Base-by-base conservation (phyloP, 1,140 invertebrate genomes). In the Dendrolimus punctatus region DNA sequence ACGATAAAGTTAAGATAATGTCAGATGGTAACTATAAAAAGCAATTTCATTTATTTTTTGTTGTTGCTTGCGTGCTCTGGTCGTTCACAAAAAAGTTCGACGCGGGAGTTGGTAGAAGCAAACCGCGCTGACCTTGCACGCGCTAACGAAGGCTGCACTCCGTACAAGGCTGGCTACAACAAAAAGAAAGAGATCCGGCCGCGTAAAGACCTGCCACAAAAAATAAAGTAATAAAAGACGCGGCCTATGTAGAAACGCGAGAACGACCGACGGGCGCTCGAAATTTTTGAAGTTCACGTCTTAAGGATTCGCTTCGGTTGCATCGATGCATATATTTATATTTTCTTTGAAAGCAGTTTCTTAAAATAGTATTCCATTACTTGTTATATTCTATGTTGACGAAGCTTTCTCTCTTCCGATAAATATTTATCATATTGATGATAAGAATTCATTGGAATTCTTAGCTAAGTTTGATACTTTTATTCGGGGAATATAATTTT, bases 71-170 rank as follows among this genome's bases (percentile, higher is more conserved):
- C 42, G 43, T 56, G 46, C 38, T 44, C 23, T 38, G 42, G 6
- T 6, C 51, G 8, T 36, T 37, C 9, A 53, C 53, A 58, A 57
- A 57, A 55, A 63, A 54, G 38, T 38, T 36, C 9, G 57, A 48
- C n/a, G 52, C 9, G 44, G 58, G 46, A 39, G 48, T 39, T 45
- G 40, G 43, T 54, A 53, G 67, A 59, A 68, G 67, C 66, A 66
- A 73, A 71, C 62, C 60, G 58, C 54, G 55, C 53, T 80, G 80
- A 83, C 80, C 80, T 83, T 83, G 79, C 66, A 59, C 66, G 56
- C 66, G 66, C 76, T 76, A 82, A 75, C 76, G 77, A 79, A 80
- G 80, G 80, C 77, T 83, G 73, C 72, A 64, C 62, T 57, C 71
- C 72, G 60, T 72, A 80, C 68, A 76, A 73, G 73, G 69, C 66